A percentile compares a stretch with the other conserved stretches of the same genome.
These are phyloP conservation scores for Metopolophium dirhodum DNA, from an alignment of 1,140 invertebrate genomes.

Conservation along the genomic window DNA sequence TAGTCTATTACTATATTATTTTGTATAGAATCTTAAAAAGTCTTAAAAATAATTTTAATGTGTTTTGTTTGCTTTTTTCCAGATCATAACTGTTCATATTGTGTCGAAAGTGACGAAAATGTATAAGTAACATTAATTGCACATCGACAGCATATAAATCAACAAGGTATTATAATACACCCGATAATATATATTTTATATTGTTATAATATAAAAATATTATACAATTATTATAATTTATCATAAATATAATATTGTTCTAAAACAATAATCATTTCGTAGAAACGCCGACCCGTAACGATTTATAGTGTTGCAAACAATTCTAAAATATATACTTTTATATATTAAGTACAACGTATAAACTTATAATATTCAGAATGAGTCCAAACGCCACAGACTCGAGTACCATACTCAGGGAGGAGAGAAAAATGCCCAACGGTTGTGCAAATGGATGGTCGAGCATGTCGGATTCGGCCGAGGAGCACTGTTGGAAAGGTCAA, in stretches of 20 bases:
- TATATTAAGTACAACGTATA: not conserved
- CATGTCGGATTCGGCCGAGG: not conserved
- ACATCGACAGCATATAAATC: not conserved
- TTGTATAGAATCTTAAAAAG: not conserved
- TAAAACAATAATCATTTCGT: not conserved
- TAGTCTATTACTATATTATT: not conserved
- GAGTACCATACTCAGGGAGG: slow-evolving; percentile 35
- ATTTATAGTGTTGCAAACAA: not conserved
- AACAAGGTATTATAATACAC: not conserved
- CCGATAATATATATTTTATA: not conserved
- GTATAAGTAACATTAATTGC: not conserved
- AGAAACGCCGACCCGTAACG: not conserved
- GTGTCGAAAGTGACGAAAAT: not conserved
- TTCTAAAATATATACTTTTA: not conserved
- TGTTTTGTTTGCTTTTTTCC: not conserved
- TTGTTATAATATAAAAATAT: not conserved
- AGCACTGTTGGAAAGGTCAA: slow-evolving; percentile 36
- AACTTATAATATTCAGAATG: slow-evolving; percentile 16
- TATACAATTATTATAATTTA: not conserved
- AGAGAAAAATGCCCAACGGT: slow-evolving; percentile 31
- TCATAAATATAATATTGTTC: not conserved
- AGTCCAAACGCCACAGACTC: slow-evolving; percentile 49
- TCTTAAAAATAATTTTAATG: not conserved
- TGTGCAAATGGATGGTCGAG: slow-evolving; percentile 44
- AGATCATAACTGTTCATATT: not conserved